Base-by-base conservation (phyloP, 2,797 vertebrate genomes). In the Petrocephalus schoutedeni region DNA sequence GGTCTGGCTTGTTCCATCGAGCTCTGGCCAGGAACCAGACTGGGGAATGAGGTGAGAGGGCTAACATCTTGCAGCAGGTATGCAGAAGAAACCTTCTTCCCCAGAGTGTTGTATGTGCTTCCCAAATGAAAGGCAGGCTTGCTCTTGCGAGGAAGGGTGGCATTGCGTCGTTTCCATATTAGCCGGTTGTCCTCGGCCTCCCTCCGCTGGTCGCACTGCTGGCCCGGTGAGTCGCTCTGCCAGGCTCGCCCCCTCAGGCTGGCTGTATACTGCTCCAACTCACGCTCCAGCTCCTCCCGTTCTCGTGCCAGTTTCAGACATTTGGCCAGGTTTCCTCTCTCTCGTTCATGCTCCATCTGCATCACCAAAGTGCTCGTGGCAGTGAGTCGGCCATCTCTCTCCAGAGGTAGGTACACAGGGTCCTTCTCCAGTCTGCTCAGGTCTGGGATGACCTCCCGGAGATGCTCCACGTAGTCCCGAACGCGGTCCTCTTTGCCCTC, bases 311-410 rank as follows among this genome's bases (percentile, higher is more conserved):
- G 91, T 80, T 91, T 94, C 88, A 96, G 90, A 87, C 96, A 96
- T 32, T 88, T 94, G 83, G 90, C 96, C 36, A 96, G 93, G 92
- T 96, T 96, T 2, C 95, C 95, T 9, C 61, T 90, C 88, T 96
- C 96, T 6, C 94, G 92, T 91, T 96, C 96, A 3, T 95, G 95
- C 89, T 96, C 96, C 96, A 96, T 96, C 84, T 96, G 96, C n/a
- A 96, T 95, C 82, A 96, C 95, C 86, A 96, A 91, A 8, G 90
- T 41, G 67, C 95, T 96, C 5, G 94, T 95, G 0, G 93, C 93
- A 0, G 91, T 90, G 0, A 91, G 91, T 71, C 92, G 91, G 77
- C 88, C 89, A 0, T 90, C 86, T 80, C 89, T 45, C 0, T 95
- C 94, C 14, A 94, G 90, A 7, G 94, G 90, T 0, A 93, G 93